Conservation (phyloP, 2,888 invertebrate genomes). For the Drosophila anomalipes region DNA sequence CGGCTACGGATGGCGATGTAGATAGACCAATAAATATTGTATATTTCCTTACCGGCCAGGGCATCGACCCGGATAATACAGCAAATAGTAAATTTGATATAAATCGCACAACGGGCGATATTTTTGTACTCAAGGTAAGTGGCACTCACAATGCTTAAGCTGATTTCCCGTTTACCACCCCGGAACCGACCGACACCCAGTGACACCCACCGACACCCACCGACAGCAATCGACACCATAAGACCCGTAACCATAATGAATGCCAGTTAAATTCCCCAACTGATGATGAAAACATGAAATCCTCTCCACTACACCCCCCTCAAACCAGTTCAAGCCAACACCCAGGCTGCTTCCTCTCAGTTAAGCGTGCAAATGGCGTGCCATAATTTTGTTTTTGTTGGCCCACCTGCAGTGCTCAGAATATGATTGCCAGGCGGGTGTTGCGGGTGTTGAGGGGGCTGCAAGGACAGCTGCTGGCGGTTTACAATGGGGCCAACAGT, state of each 20-base stretch:
- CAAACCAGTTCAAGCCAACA: background rate
- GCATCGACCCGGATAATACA: constrained; percentile 97
- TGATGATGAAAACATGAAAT: constrained; percentile 16
- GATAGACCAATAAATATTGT: constrained; percentile 98
- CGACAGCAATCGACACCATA: constrained; percentile 18
- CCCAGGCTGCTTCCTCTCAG: background rate
- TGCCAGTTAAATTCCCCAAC: constrained; percentile 48
- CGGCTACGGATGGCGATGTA: constrained; percentile 98
- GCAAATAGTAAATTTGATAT: constrained; percentile 98
- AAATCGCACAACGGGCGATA: constrained; percentile 97
- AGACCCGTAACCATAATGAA: constrained; percentile 49
- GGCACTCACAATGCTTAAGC: constrained; percentile 37
- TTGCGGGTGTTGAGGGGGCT: background rate
- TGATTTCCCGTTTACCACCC: constrained; percentile 13
- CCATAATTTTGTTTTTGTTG: constrained; percentile 45
- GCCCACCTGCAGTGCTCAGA: constrained; percentile 30
- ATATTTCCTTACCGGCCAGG: constrained; percentile 98
- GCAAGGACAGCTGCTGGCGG: constrained; percentile 45
- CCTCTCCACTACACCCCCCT: background rate
- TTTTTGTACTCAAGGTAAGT: constrained; percentile 96
- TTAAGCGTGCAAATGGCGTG: constrained; percentile 43
- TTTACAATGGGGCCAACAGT: constrained; percentile 68
- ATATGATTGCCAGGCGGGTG: constrained; percentile 32
- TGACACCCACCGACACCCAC: constrained; percentile 1
- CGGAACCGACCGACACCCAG: background rate